These are phyloP conservation scores for Psix sp. DNA, from an alignment of 1,140 invertebrate species.

Conservation along the genomic window DNA sequence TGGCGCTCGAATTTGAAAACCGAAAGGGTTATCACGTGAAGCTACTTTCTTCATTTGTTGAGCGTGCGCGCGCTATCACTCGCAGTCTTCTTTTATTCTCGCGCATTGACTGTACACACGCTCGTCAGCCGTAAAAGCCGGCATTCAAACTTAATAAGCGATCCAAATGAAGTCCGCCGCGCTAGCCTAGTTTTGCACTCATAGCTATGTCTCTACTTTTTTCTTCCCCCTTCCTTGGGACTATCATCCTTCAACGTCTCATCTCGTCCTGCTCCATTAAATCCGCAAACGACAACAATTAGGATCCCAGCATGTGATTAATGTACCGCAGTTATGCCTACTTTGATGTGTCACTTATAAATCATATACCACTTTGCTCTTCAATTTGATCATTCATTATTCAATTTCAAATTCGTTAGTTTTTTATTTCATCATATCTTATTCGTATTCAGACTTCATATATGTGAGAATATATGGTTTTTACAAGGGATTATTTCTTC, in stretches of 20 bases:
- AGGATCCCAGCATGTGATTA: constrained; percentile 11
- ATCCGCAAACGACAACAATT: constrained; percentile 39
- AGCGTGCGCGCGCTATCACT: constrained; percentile 6
- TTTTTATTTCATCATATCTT: no score
- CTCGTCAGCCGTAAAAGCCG: constrained; percentile 36
- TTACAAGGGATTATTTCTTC: no score
- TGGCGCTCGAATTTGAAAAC: constrained; percentile 21
- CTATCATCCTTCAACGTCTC: constrained; percentile 42
- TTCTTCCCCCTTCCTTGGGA: constrained; percentile 26
- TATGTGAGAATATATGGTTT: no score
- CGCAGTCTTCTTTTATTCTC: constrained; percentile 18
- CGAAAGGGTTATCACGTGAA: constrained; percentile 38
- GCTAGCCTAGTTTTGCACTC: constrained; percentile 45
- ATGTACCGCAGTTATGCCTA: no score
- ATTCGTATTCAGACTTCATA: no score
- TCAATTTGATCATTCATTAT: no score
- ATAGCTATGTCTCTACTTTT: constrained; percentile 19
- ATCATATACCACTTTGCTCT: no score
- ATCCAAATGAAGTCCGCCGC: constrained; percentile 40
- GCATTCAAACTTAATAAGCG: constrained; percentile 49
- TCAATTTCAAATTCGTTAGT: no score
- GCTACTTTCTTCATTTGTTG: constrained; percentile 26
- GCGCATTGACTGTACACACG: constrained; percentile 17
- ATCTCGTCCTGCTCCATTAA: constrained; percentile 35
- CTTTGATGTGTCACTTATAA: constrained; percentile 16